phyloP scores from a whole-genome alignment of 2,113 vertebrate species.

The Aramus guarauna region DNA sequence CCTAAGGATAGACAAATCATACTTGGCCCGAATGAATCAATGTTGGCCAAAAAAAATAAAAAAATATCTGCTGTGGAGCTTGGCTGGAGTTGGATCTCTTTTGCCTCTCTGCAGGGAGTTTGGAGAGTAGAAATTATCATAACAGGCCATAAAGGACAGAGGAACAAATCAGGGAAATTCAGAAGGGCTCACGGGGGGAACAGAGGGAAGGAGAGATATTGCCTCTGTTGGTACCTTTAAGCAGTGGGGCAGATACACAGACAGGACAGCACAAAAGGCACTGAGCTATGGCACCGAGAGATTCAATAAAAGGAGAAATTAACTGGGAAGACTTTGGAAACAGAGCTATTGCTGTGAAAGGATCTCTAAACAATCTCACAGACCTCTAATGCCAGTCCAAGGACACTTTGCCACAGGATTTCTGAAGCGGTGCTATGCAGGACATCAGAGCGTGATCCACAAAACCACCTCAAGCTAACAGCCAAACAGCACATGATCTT shows the following conservation, averaged over 20 bases:
- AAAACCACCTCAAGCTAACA: background rate
- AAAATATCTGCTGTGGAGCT: background rate
- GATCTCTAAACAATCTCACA: background rate
- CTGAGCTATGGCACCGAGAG: background rate
- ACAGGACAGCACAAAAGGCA: background rate
- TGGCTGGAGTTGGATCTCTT: background rate
- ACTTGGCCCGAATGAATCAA: background rate
- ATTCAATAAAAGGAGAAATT: background rate
- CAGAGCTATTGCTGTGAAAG: background rate
- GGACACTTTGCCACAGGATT: background rate
- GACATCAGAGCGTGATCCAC: background rate
- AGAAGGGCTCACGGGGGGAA: background rate
- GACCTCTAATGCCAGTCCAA: background rate
- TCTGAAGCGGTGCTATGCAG: background rate
- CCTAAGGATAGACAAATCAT: slow-evolving; percentile 5
- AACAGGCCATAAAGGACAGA: background rate
- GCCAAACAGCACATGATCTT: background rate
- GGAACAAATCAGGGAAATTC: background rate
- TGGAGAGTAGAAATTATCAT: background rate
- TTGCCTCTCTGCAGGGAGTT: background rate
- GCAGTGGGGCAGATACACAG: background rate
- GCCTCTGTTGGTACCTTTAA: background rate
- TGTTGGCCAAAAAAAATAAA: background rate
- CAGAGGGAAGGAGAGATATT: background rate
- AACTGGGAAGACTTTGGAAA: background rate